Base-by-base conservation (phyloP, 1,140 invertebrate genomes). In the Prorops nasuta region DNA sequence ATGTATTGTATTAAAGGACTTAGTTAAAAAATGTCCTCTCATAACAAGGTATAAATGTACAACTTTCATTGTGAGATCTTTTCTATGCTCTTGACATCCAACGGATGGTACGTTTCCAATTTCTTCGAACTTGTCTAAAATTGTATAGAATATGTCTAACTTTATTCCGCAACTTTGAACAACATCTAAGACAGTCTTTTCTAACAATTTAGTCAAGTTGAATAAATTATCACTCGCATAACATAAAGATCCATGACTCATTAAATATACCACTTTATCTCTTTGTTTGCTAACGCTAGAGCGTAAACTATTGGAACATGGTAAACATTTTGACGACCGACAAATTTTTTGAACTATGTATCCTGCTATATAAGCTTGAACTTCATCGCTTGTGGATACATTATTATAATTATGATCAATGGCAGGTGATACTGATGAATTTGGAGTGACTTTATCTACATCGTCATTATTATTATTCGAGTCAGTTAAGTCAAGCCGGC, bases 361-460 rank as follows among this genome's bases (percentile, higher is more conserved):
- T 12, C 52, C 47, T 12, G 52, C 47, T 15, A 55, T 39, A 17
- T 51, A 45, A 3, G 48, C 21, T 19, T 38, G 7, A 17, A 55
- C 51, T 24, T 35, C 39, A n/a, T 54, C 34, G 15, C 51, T 54
- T 20, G 51, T 54, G 38, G n/a, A 14, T 14, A 42, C 37, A 14
- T 50, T 32, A 40, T 54, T 47, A 34, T 54, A 50, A 31, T 49
- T 31, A 35, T 54, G 52, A 14, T 36, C 34, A 6, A n/a, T n/a
- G n/a, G n/a, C n/a, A n/a, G n/a, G n/a, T n/a, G n/a, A n/a, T n/a
- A n/a, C n/a, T n/a, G n/a, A n/a, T n/a, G n/a, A n/a, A n/a, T n/a
- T n/a, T n/a, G n/a, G n/a, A n/a, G n/a, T n/a, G n/a, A n/a, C n/a
- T n/a, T n/a, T n/a, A n/a, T n/a, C n/a, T n/a, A n/a, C n/a, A n/a